Evolutionary conservation across 2,797 vertebrate genomes (phyloP), one percentile per base, ranked within the genome.

Genomic region (Meriones psammophilus): DNA sequence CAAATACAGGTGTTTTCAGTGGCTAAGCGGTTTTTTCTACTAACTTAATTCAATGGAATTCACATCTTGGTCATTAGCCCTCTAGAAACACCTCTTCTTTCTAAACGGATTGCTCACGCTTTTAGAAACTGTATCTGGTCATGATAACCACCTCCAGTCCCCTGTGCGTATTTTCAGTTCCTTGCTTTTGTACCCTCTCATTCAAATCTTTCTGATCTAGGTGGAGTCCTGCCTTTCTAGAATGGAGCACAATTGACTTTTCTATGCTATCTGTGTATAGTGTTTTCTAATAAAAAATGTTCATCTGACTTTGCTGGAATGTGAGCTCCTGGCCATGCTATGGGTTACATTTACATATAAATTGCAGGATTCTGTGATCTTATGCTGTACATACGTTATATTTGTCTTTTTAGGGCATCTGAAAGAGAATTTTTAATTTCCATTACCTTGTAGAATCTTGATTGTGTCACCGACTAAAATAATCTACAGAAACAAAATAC

Each of bases 321-420:
- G 17, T 66, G 10, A 17, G 28, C 54, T 87, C 5, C 60, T 80
- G 66, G 62, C 42, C 42, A 76, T 56, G 79, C 8, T 68, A 30
- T 89, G 8, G 1, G 33, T 54, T 87, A 89, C 22, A 92, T 54
- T 76, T 94, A 74, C 8, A 81, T 20, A 58, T 69, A 91, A 89
- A 94, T 91, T 92, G 80, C 42, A 92, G 33, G 36, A 69, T 94
- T 94, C 89, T 97, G n/a, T 86, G 30, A 88, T 58, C 85, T 89
- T 91, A 76, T 50, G 14, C 14, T 90, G 3, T 71, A 71, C 20
- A 9, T 28, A 71, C 14, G 14, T 14, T 58, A 15, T 18, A 18
- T 58, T 58, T 58, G 56, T 94, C 96, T 74, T 91, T 96, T 93
- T 89, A 42, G 84, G 54, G 36, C 60, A 92, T 68, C 84, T 90